Base-by-base conservation (phyloP, 2,113 vertebrate species). In the Barnardius zonarius region DNA sequence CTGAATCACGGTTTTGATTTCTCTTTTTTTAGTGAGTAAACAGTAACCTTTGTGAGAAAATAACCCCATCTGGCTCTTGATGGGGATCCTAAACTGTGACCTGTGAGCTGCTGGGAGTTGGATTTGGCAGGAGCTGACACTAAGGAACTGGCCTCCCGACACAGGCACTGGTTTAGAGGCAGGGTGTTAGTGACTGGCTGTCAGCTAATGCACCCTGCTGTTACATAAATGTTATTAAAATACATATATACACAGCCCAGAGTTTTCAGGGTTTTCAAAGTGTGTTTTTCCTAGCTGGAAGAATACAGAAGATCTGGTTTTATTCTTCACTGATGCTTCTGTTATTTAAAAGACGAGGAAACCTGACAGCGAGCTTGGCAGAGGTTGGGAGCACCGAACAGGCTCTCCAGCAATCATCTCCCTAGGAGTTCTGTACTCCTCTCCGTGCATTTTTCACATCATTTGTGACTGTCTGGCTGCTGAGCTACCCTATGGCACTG, bases 21-120 rank as follows among this genome's bases (percentile, higher is more conserved):
- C 79, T 75, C 41, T 9, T 22, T 17, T 17, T 37, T 31, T 9
- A 27, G 74, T 18, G 57, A 89, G 43, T 44, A 67, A 95, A 93
- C 86, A 94, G 87, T 87, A 92, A 96, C 83, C 64, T 84, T 64
- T 86, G 64, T 91, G 80, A 94, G 61, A 85, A 83, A 89, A 90
- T 79, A 92, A 70, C 75, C 83, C 90, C 89, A 84, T 76, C 83
- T 94, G 79, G 39, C 68, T n/a, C 4, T 0, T 72, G 72, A 70
- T 4, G 81, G 55, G 25, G 57, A 46, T 51, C 73, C 72, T 4
- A 27, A 70, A 46, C n/a, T 67, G 75, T 48, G 87, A 37, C 80
- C 84, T 69, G 2, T 9, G 16, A 55, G 70, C 72, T 54, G 17
- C 55, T 85, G 80, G 66, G 33, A 73, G 80, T 24, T 88, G 92